Percentiles rank a stretch among this genome's conserved stretches.
Evolutionary conservation across 2,113 vertebrate genomes (phyloP).

Genomic region (Rhodinocichla rosea): DNA sequence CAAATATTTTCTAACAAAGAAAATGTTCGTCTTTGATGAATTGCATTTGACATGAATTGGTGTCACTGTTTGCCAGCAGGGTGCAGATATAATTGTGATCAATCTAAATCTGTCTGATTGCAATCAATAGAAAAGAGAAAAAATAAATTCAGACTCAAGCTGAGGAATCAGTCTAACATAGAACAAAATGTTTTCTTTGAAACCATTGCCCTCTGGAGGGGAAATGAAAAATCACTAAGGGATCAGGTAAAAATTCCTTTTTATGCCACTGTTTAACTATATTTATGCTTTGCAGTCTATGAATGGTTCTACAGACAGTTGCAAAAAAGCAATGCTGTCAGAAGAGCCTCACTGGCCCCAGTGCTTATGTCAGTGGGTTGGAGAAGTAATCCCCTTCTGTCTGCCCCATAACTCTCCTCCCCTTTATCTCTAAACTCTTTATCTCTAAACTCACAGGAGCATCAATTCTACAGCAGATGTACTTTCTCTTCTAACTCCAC

Average conservation of each 20-base stretch:
- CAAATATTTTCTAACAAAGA: neutral
- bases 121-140: neutral
- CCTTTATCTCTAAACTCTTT: slow-evolving; percentile 26
- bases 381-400: slow-evolving; percentile 33
- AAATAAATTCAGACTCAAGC: neutral
- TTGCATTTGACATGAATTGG: neutral
- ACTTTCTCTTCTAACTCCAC: slow-evolving; percentile 44
- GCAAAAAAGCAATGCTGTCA: neutral
- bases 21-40: neutral
- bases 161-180: neutral
- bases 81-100: neutral
- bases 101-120: neutral
- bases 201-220: slow-evolving; percentile 64
- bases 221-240: slow-evolving; percentile 14
- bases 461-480: neutral
- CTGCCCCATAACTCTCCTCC: neutral
- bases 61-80: neutral
- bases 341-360: neutral
- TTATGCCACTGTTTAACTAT: neutral
- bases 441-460: slow-evolving; percentile 15
- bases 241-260: neutral
- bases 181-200: slow-evolving; percentile 24
- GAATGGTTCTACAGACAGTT: neutral
- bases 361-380: neutral
- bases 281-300: neutral